Conservation (phyloP, 2,113 vertebrate species). For the Sitta europaea region DNA sequence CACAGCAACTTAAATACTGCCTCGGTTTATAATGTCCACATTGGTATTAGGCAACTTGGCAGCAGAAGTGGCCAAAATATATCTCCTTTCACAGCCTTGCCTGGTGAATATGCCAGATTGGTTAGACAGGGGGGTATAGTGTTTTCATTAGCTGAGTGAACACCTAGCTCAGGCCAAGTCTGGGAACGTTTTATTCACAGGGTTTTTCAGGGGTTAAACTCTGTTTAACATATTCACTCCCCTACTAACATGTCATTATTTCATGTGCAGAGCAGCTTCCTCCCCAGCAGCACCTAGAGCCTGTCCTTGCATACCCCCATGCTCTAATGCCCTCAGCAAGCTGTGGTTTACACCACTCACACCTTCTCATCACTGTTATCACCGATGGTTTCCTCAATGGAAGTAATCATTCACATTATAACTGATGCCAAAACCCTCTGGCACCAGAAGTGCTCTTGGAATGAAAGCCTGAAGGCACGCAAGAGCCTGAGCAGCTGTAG, state of each 20-base stretch:
- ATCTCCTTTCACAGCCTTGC: not conserved
- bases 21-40: not conserved
- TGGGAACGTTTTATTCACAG: not conserved
- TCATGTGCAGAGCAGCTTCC: not conserved
- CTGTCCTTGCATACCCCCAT: not conserved
- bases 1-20: conserved; percentile 7
- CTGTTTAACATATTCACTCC: not conserved
- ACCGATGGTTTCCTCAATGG: conserved; percentile 45
- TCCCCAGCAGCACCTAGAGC: not conserved
- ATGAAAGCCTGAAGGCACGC: not conserved
- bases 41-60: not conserved
- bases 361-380: conserved; percentile 5
- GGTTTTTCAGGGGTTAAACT: not conserved
- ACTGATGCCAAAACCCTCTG: conserved; percentile 48
- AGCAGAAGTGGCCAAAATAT: not conserved
- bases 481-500: not conserved
- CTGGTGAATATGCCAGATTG: not conserved
- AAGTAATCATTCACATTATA: conserved; percentile 16
- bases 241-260: not conserved
- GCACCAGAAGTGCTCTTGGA: conserved; percentile 27
- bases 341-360: not conserved
- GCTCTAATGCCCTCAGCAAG: not conserved
- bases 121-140: not conserved
- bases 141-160: not conserved
- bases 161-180: not conserved